Conservation (phyloP, 1,140 invertebrate species). For the Zaprionus ghesquierei region DNA sequence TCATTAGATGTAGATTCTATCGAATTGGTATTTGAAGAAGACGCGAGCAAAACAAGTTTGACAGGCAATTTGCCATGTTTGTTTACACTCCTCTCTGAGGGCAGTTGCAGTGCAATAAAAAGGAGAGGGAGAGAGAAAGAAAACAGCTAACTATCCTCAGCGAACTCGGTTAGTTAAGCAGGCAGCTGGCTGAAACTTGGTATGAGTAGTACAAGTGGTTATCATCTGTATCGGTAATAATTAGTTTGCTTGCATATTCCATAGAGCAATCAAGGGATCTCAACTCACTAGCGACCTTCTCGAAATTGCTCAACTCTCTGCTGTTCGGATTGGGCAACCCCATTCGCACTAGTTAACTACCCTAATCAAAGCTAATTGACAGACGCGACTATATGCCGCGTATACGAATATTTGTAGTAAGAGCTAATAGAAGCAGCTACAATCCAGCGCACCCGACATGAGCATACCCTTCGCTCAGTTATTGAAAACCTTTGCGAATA, state of each 20-base stretch:
- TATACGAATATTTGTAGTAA: constrained; percentile 10
- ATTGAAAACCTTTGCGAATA: too few relatives aligned
- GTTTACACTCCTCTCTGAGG: background rate
- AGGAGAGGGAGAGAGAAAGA: background rate
- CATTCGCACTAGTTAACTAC: constrained; percentile 25
- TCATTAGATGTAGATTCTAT: constrained; percentile 19
- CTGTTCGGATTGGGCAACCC: background rate
- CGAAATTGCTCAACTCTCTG: background rate
- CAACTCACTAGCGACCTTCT: background rate
- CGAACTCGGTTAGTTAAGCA: background rate
- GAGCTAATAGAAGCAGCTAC: too few relatives aligned
- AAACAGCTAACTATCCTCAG: background rate
- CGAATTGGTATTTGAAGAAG: constrained; percentile 1
- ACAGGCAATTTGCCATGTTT: background rate
- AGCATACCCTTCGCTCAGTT: too few relatives aligned
- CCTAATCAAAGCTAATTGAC: constrained; percentile 69
- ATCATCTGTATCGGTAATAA: background rate
- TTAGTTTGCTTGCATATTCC: background rate
- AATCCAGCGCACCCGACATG: too few relatives aligned
- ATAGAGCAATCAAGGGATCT: background rate
- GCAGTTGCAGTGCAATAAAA: background rate
- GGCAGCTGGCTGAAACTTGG: background rate
- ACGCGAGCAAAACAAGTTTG: background rate
- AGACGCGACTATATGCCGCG: constrained; percentile 25
- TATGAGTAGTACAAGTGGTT: too few relatives aligned